phyloP scores from a whole-genome alignment of 1,140 invertebrate species.

The Leguminivora glycinivorella region DNA sequence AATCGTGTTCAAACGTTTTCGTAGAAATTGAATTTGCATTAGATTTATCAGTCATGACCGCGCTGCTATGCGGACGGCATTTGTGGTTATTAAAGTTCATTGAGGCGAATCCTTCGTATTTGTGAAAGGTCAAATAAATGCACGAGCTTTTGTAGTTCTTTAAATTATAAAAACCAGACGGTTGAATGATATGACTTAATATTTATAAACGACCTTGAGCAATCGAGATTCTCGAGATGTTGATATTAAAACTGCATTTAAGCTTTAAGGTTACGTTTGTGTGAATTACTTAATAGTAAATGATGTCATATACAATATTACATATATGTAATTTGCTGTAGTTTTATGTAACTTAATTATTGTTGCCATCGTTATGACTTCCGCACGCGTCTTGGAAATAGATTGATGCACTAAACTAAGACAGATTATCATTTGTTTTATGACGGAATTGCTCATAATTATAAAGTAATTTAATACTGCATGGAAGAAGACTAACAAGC shows the following conservation, averaged over 20 bases:
- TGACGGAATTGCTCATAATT: not conserved
- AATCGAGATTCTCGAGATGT: constrained; percentile 45
- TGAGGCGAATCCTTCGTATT: constrained; percentile 52
- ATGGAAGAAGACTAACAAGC: not conserved
- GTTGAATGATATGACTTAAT: constrained; percentile 31
- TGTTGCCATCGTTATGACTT: not conserved
- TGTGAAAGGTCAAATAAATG: constrained; percentile 60
- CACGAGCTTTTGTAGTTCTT: constrained; percentile 37
- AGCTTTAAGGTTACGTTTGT: constrained; percentile 17
- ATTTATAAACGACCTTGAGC: constrained; percentile 42
- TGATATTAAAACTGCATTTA: constrained; percentile 37
- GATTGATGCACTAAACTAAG: not conserved
- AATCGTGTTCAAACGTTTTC: not conserved
- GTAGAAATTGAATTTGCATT: constrained; percentile 22
- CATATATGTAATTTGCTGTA: constrained; percentile 11
- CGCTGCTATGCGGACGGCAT: constrained; percentile 57
- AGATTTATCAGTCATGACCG: constrained; percentile 38
- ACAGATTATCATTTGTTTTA: not conserved
- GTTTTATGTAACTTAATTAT: constrained; percentile 28
- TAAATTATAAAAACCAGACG: constrained; percentile 35
- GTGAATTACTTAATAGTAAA: constrained; percentile 21
- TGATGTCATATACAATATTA: constrained; percentile 16
- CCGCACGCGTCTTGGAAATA: not conserved
- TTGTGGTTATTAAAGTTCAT: constrained; percentile 54
- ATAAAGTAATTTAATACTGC: not conserved